These are phyloP conservation scores for Puffinus mauretanicus DNA, from an alignment of 2,113 vertebrate genomes.

Conservation along the genomic window DNA sequence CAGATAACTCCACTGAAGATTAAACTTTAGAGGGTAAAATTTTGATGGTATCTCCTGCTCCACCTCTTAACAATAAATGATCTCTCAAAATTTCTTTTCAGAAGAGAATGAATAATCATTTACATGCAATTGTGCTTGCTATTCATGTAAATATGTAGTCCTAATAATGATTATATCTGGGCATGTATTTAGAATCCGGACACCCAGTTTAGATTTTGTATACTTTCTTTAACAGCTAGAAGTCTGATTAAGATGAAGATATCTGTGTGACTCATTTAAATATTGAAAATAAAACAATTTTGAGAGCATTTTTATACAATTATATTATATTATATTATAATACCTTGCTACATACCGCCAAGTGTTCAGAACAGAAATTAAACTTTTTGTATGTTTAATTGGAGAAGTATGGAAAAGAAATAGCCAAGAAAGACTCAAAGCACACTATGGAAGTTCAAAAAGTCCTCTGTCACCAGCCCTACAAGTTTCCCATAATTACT, in stretches of 20 bases:
- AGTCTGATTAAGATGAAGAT: background rate
- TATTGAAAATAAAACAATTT: background rate
- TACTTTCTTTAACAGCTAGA: background rate
- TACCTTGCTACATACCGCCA: background rate
- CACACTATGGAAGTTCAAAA: background rate
- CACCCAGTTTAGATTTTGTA: background rate
- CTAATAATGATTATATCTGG: background rate
- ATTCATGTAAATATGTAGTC: background rate
- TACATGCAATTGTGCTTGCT: background rate
- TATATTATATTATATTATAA: background rate
- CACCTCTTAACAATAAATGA: background rate
- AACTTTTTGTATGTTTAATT: background rate
- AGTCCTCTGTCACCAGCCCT: background rate
- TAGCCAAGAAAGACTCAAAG: background rate
- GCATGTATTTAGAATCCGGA: background rate
- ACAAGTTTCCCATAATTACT: background rate
- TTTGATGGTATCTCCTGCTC: background rate
- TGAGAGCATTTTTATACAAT: background rate
- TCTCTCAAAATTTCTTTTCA: background rate
- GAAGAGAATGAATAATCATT: background rate
- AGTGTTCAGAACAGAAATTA: background rate
- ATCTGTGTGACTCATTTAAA: background rate
- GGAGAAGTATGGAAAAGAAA: background rate
- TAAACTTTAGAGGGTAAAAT: background rate
- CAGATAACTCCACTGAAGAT: background rate